phyloP scores from a whole-genome alignment of 2,113 vertebrate genomes.

The Sterrhoptilus dennistouni region DNA sequence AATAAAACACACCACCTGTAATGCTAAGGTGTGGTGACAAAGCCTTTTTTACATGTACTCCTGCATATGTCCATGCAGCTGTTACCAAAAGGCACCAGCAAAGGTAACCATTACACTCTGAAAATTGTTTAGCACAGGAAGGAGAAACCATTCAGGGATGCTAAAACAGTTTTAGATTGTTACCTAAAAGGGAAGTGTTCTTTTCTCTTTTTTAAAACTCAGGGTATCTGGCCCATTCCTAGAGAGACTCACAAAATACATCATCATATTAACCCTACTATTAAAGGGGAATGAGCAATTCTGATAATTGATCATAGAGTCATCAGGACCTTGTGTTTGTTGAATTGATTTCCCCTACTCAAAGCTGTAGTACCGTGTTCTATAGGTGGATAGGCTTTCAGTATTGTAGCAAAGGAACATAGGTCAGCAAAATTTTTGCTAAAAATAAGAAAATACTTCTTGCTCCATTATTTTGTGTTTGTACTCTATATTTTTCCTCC shows the following conservation, averaged over 20 bases:
- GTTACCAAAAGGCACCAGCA: background rate
- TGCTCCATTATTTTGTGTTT: background rate
- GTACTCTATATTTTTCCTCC: background rate
- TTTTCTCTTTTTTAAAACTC: background rate
- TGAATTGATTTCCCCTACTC: background rate
- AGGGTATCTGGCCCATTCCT: background rate
- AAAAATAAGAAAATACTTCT: background rate
- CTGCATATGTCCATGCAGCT: background rate
- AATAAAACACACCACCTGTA: background rate
- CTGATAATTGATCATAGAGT: background rate
- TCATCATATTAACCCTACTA: background rate
- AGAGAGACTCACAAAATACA: background rate
- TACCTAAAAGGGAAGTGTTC: background rate
- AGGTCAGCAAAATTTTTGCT: background rate
- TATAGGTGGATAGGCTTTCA: background rate
- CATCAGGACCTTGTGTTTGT: background rate
- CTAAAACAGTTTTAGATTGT: background rate
- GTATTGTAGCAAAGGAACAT: background rate
- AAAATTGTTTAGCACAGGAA: background rate
- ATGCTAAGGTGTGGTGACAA: background rate
- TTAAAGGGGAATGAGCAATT: background rate
- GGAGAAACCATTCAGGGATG: background rate
- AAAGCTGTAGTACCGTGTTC: background rate
- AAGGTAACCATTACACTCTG: background rate
- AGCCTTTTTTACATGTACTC: background rate